phyloP scores from a whole-genome alignment of 1,140 invertebrate genomes.

The Monochamus saltuarius region DNA sequence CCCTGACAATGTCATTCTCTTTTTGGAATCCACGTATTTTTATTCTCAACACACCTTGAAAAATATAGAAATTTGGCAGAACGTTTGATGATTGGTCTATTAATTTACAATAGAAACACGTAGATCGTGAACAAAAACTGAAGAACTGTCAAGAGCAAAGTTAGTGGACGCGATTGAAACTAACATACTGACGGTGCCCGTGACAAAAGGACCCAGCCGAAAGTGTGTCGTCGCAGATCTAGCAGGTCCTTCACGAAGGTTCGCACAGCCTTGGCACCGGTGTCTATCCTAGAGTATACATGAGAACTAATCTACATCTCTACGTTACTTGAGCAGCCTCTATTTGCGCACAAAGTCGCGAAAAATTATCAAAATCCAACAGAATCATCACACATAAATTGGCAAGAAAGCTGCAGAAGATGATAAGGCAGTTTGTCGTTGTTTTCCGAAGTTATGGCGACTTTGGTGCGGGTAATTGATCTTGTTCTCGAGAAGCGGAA shows the following conservation, averaged over 20 bases:
- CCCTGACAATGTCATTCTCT: background rate
- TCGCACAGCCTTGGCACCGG: constrained; percentile 47
- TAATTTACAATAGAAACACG: background rate
- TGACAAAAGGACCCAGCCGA: constrained; percentile 12
- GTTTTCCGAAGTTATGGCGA: constrained; percentile 34
- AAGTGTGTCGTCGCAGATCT: constrained; percentile 11
- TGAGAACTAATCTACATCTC: constrained; percentile 24
- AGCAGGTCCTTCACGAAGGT: constrained; percentile 19
- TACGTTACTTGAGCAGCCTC: constrained; percentile 30
- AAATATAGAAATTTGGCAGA: background rate
- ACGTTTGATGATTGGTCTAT: background rate
- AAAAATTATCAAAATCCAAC: constrained; percentile 44
- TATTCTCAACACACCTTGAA: background rate
- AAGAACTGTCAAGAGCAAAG: background rate
- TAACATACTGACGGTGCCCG: constrained; percentile 27
- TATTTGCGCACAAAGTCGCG: constrained; percentile 22
- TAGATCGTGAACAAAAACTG: background rate
- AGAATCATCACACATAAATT: constrained; percentile 46
- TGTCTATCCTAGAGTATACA: constrained; percentile 26
- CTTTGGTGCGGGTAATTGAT: constrained; percentile 35
- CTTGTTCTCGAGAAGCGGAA: constrained; percentile 32
- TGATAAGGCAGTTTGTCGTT: constrained; percentile 47
- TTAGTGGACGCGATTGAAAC: constrained; percentile 36
- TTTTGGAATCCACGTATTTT: background rate
- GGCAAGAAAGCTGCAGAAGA: constrained; percentile 45